Base-by-base conservation (phyloP, 1,140 invertebrate species). In the Anadara kagoshimensis region DNA sequence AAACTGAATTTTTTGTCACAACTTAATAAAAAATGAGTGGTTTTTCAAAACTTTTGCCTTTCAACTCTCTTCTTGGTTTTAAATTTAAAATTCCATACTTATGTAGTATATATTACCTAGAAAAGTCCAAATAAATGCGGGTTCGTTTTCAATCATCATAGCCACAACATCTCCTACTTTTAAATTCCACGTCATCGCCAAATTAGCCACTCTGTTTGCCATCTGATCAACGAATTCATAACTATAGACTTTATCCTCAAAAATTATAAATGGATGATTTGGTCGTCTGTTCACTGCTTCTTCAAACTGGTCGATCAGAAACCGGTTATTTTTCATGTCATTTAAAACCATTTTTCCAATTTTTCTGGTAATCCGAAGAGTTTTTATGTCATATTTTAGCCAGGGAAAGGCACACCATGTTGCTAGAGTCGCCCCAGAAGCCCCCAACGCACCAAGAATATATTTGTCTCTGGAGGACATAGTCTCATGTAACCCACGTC, bases 121-220 rank as follows among this genome's bases (percentile, higher is more conserved):
- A 67, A 84, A 76, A 20, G 78, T 81, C 85, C 85, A 86, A 1
- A 85, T 29, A 75, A 85, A 86, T 10, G 76, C 76, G 4, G 83
- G 85, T 47, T 81, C 75, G 69, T 86, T 86, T 29, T 63, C 49
- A 16, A 81, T 68, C 53, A 84, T 67, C 4, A 84, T 63, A 2
- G 85, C 80, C 0, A 84, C 79, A 11, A 73, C 79, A 49, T 84
- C 83, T 1, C 80, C 83, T 3, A 51, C 18, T 26, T 63, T 53
- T 0, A 86, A 44, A 8, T 76, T 75, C 14, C 69, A 57, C 0
- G 53, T 18, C 16, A 59, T 5, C 24, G 75, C 64, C 5, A 72
- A 18, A 53, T 75, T 76, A 11, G 83, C 84, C 0, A 86, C 79
- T 43, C 63, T 69, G 47, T 78, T 81, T 2, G 84, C 80, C 56